Percentiles rank a stretch among this genome's conserved stretches.
Conservation (phyloP, 2,113 vertebrate genomes). For the Edolisoma coerulescens region DNA sequence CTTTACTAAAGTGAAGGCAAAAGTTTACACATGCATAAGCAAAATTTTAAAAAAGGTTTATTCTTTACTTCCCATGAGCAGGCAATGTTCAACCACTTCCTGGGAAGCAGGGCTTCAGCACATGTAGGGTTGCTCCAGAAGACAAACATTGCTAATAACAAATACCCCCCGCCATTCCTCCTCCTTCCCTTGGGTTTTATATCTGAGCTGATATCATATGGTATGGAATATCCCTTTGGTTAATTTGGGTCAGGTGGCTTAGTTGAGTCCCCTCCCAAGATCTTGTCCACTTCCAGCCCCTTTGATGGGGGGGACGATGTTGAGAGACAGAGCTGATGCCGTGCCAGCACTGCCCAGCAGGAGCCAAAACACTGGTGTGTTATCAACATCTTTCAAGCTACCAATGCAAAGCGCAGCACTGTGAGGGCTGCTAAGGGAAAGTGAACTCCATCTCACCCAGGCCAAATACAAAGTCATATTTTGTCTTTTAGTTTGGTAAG, state of each 20-base stretch:
- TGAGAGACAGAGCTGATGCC: not conserved
- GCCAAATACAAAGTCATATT: not conserved
- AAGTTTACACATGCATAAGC: accelerated
- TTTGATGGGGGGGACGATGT: not conserved
- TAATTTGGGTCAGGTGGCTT: not conserved
- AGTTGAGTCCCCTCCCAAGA: not conserved
- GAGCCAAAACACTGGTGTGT: not conserved
- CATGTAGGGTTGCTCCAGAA: not conserved
- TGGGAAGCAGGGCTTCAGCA: not conserved
- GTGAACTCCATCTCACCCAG: not conserved
- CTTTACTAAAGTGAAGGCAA: not conserved
- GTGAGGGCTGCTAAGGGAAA: not conserved
- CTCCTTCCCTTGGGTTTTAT: not conserved
- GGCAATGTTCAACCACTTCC: not conserved
- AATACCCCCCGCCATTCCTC: not conserved
- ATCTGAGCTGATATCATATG: not conserved
- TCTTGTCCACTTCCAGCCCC: not conserved
- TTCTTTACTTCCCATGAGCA: not conserved
- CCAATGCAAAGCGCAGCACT: not conserved
- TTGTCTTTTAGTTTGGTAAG: not conserved
- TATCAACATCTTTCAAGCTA: not conserved
- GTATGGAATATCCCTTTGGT: not conserved
- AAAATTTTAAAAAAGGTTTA: not conserved
- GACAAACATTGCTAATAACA: not conserved
- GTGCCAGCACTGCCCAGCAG: not conserved